Evolutionary conservation across 92 coral and sea anemone species (phyloP), one percentile per base, ranked within the genome.

Genomic region (Virgularia gustaviana): DNA sequence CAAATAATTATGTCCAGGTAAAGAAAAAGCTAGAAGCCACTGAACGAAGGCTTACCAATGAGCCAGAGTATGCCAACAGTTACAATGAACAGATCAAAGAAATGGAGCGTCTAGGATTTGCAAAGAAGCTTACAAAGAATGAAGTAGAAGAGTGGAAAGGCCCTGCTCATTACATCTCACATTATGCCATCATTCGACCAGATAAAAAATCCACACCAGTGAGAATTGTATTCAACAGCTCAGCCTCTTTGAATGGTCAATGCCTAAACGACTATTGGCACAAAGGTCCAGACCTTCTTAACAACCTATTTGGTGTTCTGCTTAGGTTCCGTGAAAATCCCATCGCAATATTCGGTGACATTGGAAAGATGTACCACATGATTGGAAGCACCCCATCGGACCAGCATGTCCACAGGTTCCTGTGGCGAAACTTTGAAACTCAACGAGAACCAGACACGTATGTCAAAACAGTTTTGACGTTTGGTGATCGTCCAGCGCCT

Each of bases 241-340:
- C 81, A 10, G 80, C 85, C 6, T 23, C 83, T 9, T 85, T 66
- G 20, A 32, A 83, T 6, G 87, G 83, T 6, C 82, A 82, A 51
- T n/a, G 47, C 12, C 61, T 81, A 20, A 81, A 81, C 64, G 85
- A 81, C 54, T 82, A 82, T 45, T 76, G 82, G 86, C 43, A 45
- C 59, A 82, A 82, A 22, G 86, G 86, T 7, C 80, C 81, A 0
- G 81, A 74, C 53, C 35, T 81, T 7, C 27, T 65, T 0, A 81
- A 43, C 58, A 70, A 33, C 49, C 43, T 76, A 37, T 83, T 77
- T 61, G 83, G 79, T 3, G 82, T 77, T 1, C 63, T 83, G 2
- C 22, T 70, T 9, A 63, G 88, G 6, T 83, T 79, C 34, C 38
- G 43, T 0, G 71, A 73, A 24, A 74, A 55, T 30, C 37, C 33